These are phyloP conservation scores for Trachurus trachurus DNA, from an alignment of 2,797 vertebrate genomes.

Conservation along the genomic window DNA sequence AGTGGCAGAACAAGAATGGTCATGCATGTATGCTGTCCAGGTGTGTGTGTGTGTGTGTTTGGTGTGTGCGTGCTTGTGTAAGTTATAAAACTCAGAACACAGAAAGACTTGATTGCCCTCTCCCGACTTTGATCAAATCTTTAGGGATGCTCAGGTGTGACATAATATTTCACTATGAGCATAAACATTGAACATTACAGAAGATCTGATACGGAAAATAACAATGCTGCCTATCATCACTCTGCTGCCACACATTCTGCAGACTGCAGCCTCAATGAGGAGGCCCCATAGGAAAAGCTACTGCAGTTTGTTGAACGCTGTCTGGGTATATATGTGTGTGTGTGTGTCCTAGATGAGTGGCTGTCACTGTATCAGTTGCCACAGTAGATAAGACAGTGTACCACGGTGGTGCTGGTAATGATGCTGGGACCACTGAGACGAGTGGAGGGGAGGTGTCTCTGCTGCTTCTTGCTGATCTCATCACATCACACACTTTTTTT, in stretches of 20 bases:
- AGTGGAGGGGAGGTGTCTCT: slow-evolving; percentile 59
- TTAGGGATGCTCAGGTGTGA: slow-evolving; percentile 43
- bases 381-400: slow-evolving; percentile 75
- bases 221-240: slow-evolving; percentile 31
- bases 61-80: neutral
- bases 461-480: slow-evolving; percentile 75
- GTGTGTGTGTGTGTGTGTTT: slow-evolving; percentile 19
- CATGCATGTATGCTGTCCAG: slow-evolving; percentile 24
- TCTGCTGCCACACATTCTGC: slow-evolving; percentile 38
- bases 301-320: slow-evolving; percentile 47
- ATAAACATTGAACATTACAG: slow-evolving; percentile 62
- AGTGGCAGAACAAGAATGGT: slow-evolving; percentile 48
- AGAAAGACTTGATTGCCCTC: slow-evolving; percentile 71
- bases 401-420: slow-evolving; percentile 74
- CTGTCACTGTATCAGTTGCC: slow-evolving; percentile 78
- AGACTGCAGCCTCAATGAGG: slow-evolving; percentile 33
- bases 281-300: slow-evolving; percentile 36
- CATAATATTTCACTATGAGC: slow-evolving; percentile 54
- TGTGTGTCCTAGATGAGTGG: slow-evolving; percentile 68
- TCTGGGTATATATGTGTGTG: slow-evolving; percentile 36
- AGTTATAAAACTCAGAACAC: slow-evolving; percentile 48
- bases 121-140: slow-evolving; percentile 65
- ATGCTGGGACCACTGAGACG: slow-evolving; percentile 80
- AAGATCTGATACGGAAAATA: slow-evolving; percentile 56
- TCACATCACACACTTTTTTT: slow-evolving; percentile 63